Conservation (phyloP, 2,797 vertebrate genomes). For the Artibeus jamaicensis region DNA sequence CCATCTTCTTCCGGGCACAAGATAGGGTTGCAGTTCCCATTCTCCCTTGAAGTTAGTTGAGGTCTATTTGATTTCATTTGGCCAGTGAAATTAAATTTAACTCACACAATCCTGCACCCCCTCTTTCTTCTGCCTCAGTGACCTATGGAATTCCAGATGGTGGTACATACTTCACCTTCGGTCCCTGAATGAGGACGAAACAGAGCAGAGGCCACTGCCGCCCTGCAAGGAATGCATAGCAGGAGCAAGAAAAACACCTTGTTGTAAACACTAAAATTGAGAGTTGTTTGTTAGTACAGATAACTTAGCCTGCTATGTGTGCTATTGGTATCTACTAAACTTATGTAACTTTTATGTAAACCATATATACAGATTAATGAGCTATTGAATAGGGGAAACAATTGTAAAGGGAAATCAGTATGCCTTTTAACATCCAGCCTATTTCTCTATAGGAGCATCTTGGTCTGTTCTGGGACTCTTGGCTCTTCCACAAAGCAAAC, state of each 20-base stretch:
- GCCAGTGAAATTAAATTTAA: neutral
- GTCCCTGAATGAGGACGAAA: neutral
- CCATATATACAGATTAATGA: neutral
- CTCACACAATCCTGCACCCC: neutral
- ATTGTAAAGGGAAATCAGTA: neutral
- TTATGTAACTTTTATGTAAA: neutral
- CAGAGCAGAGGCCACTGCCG: neutral
- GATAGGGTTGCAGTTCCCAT: neutral
- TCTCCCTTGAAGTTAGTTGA: neutral
- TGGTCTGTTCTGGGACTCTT: neutral
- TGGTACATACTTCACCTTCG: neutral
- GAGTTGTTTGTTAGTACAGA: neutral
- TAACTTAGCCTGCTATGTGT: neutral
- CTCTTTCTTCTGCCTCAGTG: neutral
- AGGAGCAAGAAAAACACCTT: neutral
- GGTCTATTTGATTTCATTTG: conserved; percentile 2
- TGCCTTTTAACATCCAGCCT: neutral
- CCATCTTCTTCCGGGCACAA: neutral
- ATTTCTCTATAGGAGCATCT: neutral
- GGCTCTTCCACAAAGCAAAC: conserved; percentile 36
- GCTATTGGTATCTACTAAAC: neutral
- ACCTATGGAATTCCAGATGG: neutral
- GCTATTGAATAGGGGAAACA: neutral
- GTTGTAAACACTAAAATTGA: neutral
- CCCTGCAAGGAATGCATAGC: neutral